Evolutionary conservation across 2,113 vertebrate genomes (phyloP).

Genomic region (Ariopsis seemanni): DNA sequence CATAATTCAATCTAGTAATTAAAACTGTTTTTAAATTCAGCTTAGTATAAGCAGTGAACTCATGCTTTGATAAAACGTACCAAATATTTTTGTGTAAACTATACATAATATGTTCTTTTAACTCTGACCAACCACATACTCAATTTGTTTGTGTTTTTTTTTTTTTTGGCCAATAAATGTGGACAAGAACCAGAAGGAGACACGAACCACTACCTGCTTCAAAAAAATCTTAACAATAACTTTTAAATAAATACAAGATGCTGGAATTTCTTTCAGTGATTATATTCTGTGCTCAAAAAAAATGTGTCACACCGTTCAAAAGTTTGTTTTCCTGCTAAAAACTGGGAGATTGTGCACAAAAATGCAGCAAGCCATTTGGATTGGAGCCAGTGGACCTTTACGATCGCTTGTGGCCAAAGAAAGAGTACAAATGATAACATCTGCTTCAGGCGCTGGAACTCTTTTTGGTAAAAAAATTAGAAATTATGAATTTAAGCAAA

Average conservation of each 20-base stretch:
- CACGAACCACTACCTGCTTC: background rate
- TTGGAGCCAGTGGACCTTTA: background rate
- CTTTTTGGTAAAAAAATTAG: background rate
- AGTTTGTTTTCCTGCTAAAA: background rate
- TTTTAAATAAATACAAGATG: background rate
- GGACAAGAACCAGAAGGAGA: background rate
- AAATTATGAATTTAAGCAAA: too few relatives aligned
- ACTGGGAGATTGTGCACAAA: background rate
- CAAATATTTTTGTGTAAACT: too few relatives aligned
- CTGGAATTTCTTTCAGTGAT: background rate
- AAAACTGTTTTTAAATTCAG: too few relatives aligned
- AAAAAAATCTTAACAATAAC: background rate
- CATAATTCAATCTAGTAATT: background rate
- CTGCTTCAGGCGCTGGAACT: background rate
- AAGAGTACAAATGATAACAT: background rate
- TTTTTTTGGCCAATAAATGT: background rate
- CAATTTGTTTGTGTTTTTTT: background rate
- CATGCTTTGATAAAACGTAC: background rate
- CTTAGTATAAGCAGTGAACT: background rate
- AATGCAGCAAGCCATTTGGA: background rate
- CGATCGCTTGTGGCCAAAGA: background rate
- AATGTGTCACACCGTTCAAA: background rate
- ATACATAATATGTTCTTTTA: background rate
- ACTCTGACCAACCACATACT: background rate
- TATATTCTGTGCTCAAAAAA: too few relatives aligned